phyloP scores from a whole-genome alignment of 2,888 invertebrate species.

The Trachelus tabidus region DNA sequence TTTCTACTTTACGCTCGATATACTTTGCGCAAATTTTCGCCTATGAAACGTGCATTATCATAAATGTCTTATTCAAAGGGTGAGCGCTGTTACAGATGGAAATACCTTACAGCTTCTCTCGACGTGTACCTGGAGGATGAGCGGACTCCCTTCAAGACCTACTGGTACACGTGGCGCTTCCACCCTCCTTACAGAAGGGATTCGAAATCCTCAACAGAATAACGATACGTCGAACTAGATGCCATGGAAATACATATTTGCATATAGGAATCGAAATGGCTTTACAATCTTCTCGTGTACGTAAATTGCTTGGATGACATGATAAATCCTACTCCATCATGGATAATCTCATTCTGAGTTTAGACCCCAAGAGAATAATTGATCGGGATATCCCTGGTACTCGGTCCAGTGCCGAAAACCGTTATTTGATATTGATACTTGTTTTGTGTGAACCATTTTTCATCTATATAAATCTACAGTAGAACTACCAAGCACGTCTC shows the following conservation, averaged over 20 bases:
- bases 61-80: constrained; percentile 39
- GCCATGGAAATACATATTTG: neutral
- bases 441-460: too few relatives aligned
- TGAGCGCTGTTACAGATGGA: neutral
- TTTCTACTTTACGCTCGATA: neutral
- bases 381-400: neutral
- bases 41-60: constrained; percentile 30
- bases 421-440: neutral
- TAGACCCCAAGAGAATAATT: neutral
- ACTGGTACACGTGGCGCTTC: neutral
- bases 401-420: neutral
- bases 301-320: neutral
- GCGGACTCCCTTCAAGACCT: neutral
- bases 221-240: neutral
- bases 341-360: neutral
- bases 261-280: neutral
- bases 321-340: neutral
- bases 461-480: too few relatives aligned
- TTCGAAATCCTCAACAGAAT: neutral
- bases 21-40: constrained; percentile 34
- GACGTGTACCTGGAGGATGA: neutral
- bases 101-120: neutral
- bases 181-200: neutral
- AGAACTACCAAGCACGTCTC: too few relatives aligned
- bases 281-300: neutral